Conservation (phyloP, 2,113 vertebrate genomes). For the Synodontis membranacea region DNA sequence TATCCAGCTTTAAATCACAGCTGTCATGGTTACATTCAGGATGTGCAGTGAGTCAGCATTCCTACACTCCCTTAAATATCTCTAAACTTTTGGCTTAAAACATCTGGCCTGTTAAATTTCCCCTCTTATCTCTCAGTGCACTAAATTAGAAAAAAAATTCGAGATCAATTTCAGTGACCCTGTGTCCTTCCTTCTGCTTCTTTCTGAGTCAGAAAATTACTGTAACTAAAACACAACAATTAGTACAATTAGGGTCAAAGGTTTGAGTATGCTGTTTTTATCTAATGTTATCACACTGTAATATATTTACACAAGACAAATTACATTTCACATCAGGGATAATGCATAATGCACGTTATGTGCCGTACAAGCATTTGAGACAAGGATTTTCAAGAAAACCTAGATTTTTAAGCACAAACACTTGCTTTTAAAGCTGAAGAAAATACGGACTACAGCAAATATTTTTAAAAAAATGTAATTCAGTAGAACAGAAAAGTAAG, state of each 20-base stretch:
- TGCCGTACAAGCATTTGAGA: neutral
- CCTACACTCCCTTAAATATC: slow-evolving; percentile 9
- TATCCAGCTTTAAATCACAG: slow-evolving; percentile 32
- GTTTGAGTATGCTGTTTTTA: neutral
- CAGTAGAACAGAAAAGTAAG: neutral
- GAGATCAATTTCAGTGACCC: slow-evolving; percentile 39
- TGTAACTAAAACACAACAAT: slow-evolving; percentile 34
- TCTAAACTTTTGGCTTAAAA: slow-evolving; percentile 28
- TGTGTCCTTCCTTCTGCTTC: slow-evolving; percentile 13
- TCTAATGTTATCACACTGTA: neutral
- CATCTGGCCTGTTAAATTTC: slow-evolving; percentile 6
- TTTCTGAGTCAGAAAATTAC: slow-evolving; percentile 25
- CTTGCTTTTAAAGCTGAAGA: neutral
- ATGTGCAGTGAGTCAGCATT: neutral
- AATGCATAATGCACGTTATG: neutral
- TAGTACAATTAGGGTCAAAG: neutral
- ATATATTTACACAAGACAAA: neutral
- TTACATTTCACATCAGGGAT: slow-evolving; percentile 3
- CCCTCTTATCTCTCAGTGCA: slow-evolving; percentile 9
- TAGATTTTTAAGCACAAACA: neutral
- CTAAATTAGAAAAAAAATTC: neutral
- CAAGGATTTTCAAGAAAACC: neutral
- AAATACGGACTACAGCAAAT: neutral
- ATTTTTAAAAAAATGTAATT: neutral
- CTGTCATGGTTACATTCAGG: slow-evolving; percentile 15